Conservation (phyloP, 2,888 invertebrate species). For the Dilophus febrilis region DNA sequence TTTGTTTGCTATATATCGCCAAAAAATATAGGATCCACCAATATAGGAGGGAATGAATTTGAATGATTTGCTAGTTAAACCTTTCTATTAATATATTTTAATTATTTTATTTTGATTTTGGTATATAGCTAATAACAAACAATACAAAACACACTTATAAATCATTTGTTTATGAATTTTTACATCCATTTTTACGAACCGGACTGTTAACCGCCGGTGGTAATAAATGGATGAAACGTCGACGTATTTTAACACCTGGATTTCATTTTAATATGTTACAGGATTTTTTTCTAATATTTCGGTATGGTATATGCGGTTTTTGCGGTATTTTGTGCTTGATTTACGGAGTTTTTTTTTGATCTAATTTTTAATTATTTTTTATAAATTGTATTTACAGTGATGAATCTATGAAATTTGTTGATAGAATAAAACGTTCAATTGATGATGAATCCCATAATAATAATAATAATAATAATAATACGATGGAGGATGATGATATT, state of each 20-base stretch:
- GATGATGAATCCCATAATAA: no score
- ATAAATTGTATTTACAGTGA: constrained; percentile 16
- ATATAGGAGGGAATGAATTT: no score
- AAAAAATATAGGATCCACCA: no score
- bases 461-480: constrained; percentile 9
- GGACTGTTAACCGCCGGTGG: constrained; percentile 33
- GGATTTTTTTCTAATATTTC: constrained; percentile 25
- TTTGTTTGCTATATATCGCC: no score
- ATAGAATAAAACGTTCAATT: no score
- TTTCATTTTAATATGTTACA: constrained; percentile 46
- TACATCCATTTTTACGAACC: constrained; percentile 33
- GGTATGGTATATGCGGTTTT: constrained; percentile 13
- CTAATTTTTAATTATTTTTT: neutral
- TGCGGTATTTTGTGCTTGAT: no score
- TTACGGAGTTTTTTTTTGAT: neutral
- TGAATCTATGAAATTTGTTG: constrained; percentile 24
- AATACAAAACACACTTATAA: constrained; percentile 35
- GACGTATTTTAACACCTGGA: constrained; percentile 45
- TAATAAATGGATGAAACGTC: constrained; percentile 40
- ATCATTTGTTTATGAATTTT: constrained; percentile 29
- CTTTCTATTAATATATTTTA: no score
- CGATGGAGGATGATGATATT: no score
- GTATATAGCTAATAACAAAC: constrained; percentile 26
- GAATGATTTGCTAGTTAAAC: no score
- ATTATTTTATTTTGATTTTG: no score